A percentile compares a stretch with the other conserved stretches of the same genome.
phyloP scores from a whole-genome alignment of 2,797 vertebrate species.

The Intellagama lesueurii region DNA sequence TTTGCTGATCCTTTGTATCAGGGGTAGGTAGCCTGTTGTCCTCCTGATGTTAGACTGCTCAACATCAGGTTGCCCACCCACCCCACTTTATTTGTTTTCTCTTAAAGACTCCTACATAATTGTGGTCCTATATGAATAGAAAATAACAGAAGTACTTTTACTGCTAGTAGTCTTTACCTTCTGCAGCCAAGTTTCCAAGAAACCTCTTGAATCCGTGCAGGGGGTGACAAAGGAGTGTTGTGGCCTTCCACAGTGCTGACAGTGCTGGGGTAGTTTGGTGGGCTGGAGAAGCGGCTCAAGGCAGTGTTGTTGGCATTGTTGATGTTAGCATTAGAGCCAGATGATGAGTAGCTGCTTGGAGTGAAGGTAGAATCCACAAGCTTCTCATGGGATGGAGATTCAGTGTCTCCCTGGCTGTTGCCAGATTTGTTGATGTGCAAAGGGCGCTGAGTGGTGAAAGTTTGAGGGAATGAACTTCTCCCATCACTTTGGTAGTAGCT shows the following conservation, averaged over 20 bases:
- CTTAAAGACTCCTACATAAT: background rate
- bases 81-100: background rate
- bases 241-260: slow-evolving; percentile 93
- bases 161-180: slow-evolving; percentile 81
- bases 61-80: background rate
- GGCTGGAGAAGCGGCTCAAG: slow-evolving; percentile 87
- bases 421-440: slow-evolving; percentile 96
- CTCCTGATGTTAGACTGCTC: background rate
- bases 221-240: slow-evolving; percentile 84
- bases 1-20: background rate
- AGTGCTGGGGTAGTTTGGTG: slow-evolving; percentile 77
- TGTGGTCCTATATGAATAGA: background rate
- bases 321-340: slow-evolving; percentile 98
- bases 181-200: slow-evolving; percentile 92
- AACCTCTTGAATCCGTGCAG: slow-evolving; percentile 83
- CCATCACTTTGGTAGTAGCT: slow-evolving; percentile 95
- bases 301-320: slow-evolving; percentile 99
- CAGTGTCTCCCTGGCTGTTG: slow-evolving; percentile 88
- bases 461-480: slow-evolving; percentile 90
- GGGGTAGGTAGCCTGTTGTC: background rate
- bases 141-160: background rate
- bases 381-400: slow-evolving; percentile 96
- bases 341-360: slow-evolving; percentile 96
- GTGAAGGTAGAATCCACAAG: slow-evolving; percentile 97
- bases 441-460: slow-evolving; percentile 95